Percentiles rank a stretch among this genome's conserved stretches.
Conservation (phyloP, 2,888 invertebrate species). For the Acrocyrtus sp. region DNA sequence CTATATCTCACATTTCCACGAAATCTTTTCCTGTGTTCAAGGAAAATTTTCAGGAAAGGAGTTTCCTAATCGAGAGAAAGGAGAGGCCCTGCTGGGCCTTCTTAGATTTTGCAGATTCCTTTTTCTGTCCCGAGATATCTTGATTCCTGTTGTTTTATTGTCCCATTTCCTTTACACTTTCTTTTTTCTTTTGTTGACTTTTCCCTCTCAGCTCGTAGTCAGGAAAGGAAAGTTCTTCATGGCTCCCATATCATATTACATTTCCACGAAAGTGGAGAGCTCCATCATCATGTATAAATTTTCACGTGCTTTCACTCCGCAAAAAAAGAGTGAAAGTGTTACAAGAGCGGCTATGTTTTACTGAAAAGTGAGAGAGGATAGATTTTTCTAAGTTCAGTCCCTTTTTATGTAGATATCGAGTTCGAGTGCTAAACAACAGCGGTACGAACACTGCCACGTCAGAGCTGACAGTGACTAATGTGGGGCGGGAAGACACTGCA, state of each 20-base stretch:
- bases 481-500: conserved; percentile 66
- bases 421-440: conserved; percentile 60
- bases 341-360: not conserved
- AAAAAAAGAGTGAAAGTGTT: not conserved
- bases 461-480: conserved; percentile 65
- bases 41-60: no score
- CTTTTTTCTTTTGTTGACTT: not conserved
- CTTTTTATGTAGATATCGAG: conserved; percentile 48
- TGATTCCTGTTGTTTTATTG: conserved; percentile 49
- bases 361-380: not conserved
- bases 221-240: not conserved
- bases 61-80: conserved; percentile 30
- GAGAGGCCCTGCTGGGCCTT: conserved; percentile 25
- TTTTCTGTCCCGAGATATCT: conserved; percentile 28
- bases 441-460: conserved; percentile 62
- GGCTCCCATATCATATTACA: no score
- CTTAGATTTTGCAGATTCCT: conserved; percentile 23
- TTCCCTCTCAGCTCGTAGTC: not conserved
- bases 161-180: conserved; percentile 26
- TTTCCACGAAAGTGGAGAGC: conserved; percentile 1
- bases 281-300: conserved; percentile 14
- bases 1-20: no score
- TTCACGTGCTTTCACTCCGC: conserved; percentile 7
- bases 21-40: no score
- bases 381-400: not conserved